Percentiles rank a stretch among this genome's conserved stretches.
These are phyloP conservation scores for Helicorthomorpha holstii DNA, from an alignment of 1,140 invertebrate genomes.

Conservation along the genomic window DNA sequence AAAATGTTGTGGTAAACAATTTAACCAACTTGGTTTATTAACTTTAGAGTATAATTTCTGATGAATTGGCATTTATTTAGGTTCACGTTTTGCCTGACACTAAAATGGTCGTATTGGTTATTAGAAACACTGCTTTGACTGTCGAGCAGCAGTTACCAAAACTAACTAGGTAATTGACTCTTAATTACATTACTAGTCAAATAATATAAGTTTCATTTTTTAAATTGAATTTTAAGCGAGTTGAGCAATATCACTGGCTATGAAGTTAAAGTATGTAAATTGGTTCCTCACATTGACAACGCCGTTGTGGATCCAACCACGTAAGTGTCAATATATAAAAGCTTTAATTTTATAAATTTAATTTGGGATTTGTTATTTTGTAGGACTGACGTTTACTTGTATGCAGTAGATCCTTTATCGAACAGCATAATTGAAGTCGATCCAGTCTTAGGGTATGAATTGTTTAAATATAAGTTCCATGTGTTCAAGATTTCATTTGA, in stretches of 20 bases:
- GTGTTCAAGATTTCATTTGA: not conserved
- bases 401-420: conserved; percentile 58
- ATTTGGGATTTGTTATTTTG: conserved; percentile 20
- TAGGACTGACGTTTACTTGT: conserved; percentile 66
- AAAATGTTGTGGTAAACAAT: conserved; percentile 64
- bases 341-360: no score
- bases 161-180: no score
- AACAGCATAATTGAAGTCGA: conserved; percentile 66
- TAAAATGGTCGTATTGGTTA: no score
- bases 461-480: not conserved
- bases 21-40: no score
- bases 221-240: conserved; percentile 30
- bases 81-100: no score
- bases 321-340: conserved; percentile 37
- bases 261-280: conserved; percentile 53
- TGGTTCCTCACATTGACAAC: conserved; percentile 49
- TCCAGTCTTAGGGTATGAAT: not conserved
- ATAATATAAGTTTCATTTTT: no score
- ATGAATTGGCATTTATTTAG: no score
- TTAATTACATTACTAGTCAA: no score
- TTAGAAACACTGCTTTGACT: no score
- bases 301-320: conserved; percentile 36
- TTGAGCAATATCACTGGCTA: conserved; percentile 51
- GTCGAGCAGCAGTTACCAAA: no score
- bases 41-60: no score